phyloP scores from a whole-genome alignment of 2,113 vertebrate species.

The human (Homo sapiens) region GRCh38 chrX:108198501-108199000 shows the following conservation, averaged over 20 bases:
- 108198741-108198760: neutral
- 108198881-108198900: neutral
- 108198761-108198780: neutral
- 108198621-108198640: neutral
- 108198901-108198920: neutral
- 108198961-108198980: neutral
- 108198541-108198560: neutral
- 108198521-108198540: neutral
- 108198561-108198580: neutral
- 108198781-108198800: neutral
- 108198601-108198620: neutral
- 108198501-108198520: slow-evolving; percentile 12
- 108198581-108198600: slow-evolving; percentile 38
- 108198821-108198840: too few species aligned
- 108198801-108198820: neutral
- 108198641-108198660: neutral
- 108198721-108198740: neutral
- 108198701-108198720: neutral
- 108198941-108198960: neutral
- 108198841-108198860: neutral
- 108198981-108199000: neutral
- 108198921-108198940: neutral
- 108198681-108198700: neutral
- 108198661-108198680: neutral
- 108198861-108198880: slow-evolving; percentile 13